A percentile compares a stretch with the other conserved stretches of the same genome.
These are phyloP conservation scores for Gavialis gangeticus DNA, from an alignment of 2,113 vertebrate genomes.

Conservation along the genomic window DNA sequence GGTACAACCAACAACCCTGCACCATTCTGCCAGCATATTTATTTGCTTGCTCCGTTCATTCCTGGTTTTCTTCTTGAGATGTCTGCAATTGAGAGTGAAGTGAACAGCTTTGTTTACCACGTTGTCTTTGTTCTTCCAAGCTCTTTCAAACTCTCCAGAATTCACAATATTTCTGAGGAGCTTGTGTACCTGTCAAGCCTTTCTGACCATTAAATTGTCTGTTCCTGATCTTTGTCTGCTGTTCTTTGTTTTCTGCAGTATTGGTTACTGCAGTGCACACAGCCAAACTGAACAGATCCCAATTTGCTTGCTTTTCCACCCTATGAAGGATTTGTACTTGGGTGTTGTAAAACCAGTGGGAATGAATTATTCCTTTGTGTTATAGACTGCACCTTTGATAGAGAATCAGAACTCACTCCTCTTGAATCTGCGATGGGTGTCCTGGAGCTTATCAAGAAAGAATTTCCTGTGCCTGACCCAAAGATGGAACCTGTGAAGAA, in stretches of 20 bases:
- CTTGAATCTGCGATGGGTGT: slow-evolving; percentile 87
- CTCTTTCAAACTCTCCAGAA: not conserved
- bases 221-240: not conserved
- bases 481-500: slow-evolving; percentile 81
- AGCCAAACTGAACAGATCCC: accelerated
- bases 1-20: too few relatives aligned
- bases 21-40: too few relatives aligned
- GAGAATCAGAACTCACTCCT: slow-evolving; percentile 79
- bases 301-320: not conserved
- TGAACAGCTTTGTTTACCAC: too few relatives aligned
- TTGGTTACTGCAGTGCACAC: accelerated
- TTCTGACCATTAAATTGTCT: not conserved
- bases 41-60: too few relatives aligned
- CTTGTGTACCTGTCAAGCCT: accelerated
- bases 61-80: too few relatives aligned
- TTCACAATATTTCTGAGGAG: accelerated
- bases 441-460: slow-evolving; percentile 79
- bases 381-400: slow-evolving; percentile 84
- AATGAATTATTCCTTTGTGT: slow-evolving; percentile 40
- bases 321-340: not conserved
- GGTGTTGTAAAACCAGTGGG: accelerated
- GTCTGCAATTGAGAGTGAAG: too few relatives aligned
- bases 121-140: not conserved
- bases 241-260: accelerated
- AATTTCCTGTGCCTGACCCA: slow-evolving; percentile 73